Evolutionary conservation across 2,888 invertebrate genomes (phyloP).

Genomic region (Acanthosepion esculentum): DNA sequence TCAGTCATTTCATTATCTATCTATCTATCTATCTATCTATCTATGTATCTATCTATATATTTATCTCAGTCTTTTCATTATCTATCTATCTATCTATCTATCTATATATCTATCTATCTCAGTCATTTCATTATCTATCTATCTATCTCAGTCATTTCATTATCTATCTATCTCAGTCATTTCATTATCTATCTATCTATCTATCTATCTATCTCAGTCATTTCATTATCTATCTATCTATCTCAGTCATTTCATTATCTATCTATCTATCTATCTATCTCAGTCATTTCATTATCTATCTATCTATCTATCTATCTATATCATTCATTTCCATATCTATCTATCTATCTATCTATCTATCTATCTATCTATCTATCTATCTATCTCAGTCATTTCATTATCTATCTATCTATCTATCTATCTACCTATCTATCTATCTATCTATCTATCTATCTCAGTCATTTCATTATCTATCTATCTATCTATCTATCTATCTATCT

Average conservation of each 20-base stretch:
- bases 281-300: no score
- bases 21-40: background rate
- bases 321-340: no score
- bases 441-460: no score
- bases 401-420: no score
- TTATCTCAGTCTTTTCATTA: background rate
- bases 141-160: no score
- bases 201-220: background rate
- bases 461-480: no score
- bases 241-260: no score
- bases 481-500: no score
- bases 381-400: background rate
- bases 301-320: background rate
- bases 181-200: background rate
- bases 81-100: no score
- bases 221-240: background rate
- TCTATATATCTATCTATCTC: background rate
- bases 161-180: background rate
- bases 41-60: background rate
- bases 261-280: background rate
- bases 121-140: background rate
- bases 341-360: background rate
- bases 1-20: no score
- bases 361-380: background rate
- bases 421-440: no score